Conservation (phyloP, 2,797 vertebrate genomes). For the Trachops cirrhosus region DNA sequence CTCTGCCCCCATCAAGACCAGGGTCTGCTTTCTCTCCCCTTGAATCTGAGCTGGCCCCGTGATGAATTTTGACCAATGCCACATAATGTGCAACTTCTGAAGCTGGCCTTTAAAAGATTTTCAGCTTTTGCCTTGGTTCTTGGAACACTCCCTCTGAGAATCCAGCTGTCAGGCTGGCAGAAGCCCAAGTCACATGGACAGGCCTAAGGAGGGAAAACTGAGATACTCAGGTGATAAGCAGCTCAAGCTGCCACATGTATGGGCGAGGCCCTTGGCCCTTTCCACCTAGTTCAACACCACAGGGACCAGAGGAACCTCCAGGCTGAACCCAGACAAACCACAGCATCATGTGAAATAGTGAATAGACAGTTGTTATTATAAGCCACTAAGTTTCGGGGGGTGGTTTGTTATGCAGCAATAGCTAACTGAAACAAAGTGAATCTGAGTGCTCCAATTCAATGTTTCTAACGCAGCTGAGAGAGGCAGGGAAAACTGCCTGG, state of each 20-base stretch:
- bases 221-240: not conserved
- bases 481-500: not conserved
- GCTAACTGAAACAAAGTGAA: not conserved
- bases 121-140: not conserved
- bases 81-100: not conserved
- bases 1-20: not conserved
- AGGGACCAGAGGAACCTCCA: not conserved
- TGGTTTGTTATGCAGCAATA: not conserved
- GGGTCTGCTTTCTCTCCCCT: not conserved
- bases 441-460: not conserved
- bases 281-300: not conserved
- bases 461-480: not conserved
- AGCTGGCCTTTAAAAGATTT: not conserved
- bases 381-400: not conserved
- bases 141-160: not conserved
- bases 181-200: not conserved
- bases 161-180: not conserved
- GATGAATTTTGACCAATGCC: not conserved
- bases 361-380: not conserved
- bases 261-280: not conserved
- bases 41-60: not conserved
- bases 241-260: no score
- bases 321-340: not conserved
- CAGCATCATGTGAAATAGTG: not conserved
- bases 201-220: rapidly evolving